phyloP scores from a whole-genome alignment of 2,797 vertebrate genomes.

The Chelon auratus region DNA sequence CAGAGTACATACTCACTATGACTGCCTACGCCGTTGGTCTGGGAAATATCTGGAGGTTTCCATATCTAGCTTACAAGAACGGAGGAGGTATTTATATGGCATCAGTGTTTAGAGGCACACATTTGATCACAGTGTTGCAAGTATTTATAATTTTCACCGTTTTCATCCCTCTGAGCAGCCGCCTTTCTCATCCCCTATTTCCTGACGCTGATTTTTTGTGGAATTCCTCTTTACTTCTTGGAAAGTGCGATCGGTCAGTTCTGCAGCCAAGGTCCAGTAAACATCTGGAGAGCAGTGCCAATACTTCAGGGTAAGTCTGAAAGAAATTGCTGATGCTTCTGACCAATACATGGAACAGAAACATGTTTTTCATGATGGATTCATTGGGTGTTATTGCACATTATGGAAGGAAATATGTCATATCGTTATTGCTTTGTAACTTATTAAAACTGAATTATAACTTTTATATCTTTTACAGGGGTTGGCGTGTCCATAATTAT shows the following conservation, averaged over 20 bases:
- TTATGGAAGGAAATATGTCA: no score
- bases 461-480: conserved; percentile 79
- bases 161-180: conserved; percentile 56
- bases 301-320: conserved; percentile 81
- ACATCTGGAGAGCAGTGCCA: conserved; percentile 82
- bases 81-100: conserved; percentile 88
- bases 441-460: not conserved
- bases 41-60: conserved; percentile 97
- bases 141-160: not conserved
- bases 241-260: conserved; percentile 85
- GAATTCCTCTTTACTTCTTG: conserved; percentile 84
- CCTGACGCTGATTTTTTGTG: conserved; percentile 76
- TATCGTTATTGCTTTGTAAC: not conserved
- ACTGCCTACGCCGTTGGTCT: conserved; percentile 95
- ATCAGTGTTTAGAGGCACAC: conserved; percentile 14
- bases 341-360: not conserved
- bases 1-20: conserved; percentile 93
- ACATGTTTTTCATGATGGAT: no score
- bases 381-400: no score
- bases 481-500: conserved; percentile 92
- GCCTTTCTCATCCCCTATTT: conserved; percentile 85
- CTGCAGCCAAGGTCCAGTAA: conserved; percentile 84
- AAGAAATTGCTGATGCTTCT: not conserved
- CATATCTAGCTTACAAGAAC: conserved; percentile 93
- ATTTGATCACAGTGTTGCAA: not conserved